These are phyloP conservation scores for Garra rufa DNA, from an alignment of 2,113 vertebrate genomes.

Conservation along the genomic window DNA sequence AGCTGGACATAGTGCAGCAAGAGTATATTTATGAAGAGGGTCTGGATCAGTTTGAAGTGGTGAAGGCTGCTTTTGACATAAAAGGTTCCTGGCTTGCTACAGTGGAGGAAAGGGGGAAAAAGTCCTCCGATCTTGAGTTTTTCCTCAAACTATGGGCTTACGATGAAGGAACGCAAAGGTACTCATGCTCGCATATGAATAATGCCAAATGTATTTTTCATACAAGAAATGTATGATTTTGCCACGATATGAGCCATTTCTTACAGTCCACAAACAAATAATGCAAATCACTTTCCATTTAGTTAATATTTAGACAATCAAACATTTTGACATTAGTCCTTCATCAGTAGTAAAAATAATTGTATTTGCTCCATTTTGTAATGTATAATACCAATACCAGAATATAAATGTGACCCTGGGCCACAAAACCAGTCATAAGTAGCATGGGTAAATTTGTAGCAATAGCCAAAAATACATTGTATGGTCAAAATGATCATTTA, in stretches of 20 bases:
- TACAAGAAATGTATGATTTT: background rate
- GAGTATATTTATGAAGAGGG: constrained; percentile 86
- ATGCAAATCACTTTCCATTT: background rate
- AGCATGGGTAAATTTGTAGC: too few species aligned
- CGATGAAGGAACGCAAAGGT: constrained; percentile 87
- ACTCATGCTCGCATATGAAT: constrained; percentile 17
- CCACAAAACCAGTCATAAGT: too few species aligned
- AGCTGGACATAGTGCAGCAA: constrained; percentile 96
- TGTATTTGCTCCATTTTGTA: too few species aligned
- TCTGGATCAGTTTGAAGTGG: constrained; percentile 85
- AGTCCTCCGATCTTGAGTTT: constrained; percentile 77
- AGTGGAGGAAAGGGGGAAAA: constrained; percentile 84
- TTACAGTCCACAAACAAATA: background rate
- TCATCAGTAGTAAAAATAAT: background rate
- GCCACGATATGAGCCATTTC: background rate
- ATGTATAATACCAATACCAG: too few species aligned
- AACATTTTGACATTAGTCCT: background rate
- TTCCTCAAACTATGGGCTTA: constrained; percentile 91
- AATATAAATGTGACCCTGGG: too few species aligned
- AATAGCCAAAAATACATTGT: too few species aligned
- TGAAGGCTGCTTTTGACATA: constrained; percentile 79
- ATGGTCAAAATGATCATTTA: too few species aligned
- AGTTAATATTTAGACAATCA: background rate
- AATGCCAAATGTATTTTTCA: background rate
- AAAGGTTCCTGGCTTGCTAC: constrained; percentile 89